A percentile compares a stretch with the other conserved stretches of the same genome.
These are phyloP conservation scores for Mythimna vitellina DNA, from an alignment of 2,888 invertebrate species.

Conservation along the genomic window DNA sequence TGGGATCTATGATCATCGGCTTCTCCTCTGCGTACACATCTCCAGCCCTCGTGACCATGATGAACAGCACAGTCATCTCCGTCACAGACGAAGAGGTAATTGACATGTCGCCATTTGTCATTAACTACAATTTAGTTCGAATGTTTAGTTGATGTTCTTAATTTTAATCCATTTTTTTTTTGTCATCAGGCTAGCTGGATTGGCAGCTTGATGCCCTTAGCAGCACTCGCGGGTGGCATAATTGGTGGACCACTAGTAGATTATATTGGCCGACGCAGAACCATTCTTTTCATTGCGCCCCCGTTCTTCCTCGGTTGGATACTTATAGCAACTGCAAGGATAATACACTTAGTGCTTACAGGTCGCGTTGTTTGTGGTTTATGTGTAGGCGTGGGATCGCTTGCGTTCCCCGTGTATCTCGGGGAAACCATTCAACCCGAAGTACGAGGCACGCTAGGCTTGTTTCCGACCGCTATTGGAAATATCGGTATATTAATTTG, in stretches of 20 bases:
- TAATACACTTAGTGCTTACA: slow-evolving; percentile 93
- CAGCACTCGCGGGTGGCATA: slow-evolving; percentile 96
- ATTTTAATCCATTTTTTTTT: slow-evolving; percentile 18
- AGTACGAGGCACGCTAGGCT: slow-evolving; percentile 96
- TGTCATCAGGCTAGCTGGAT: slow-evolving; percentile 95
- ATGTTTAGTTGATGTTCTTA: slow-evolving; percentile 8
- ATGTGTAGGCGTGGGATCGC: slow-evolving; percentile 96
- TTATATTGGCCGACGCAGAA: slow-evolving; percentile 95
- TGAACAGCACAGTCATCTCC: slow-evolving; percentile 89
- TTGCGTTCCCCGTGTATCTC: slow-evolving; percentile 97
- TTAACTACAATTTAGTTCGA: slow-evolving; percentile 17
- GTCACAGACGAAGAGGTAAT: slow-evolving; percentile 92
- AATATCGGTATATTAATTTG: slow-evolving; percentile 95
- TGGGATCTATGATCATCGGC: slow-evolving; percentile 97
- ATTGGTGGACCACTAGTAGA: slow-evolving; percentile 96
- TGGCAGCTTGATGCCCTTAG: slow-evolving; percentile 96
- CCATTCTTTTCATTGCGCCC: slow-evolving; percentile 94
- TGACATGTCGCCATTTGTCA: slow-evolving; percentile 15
- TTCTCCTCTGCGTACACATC: slow-evolving; percentile 97
- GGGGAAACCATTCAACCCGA: slow-evolving; percentile 98
- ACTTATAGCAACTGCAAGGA: slow-evolving; percentile 94
- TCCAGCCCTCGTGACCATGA: slow-evolving; percentile 95
- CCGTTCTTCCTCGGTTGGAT: slow-evolving; percentile 96
- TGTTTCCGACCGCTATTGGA: slow-evolving; percentile 96
- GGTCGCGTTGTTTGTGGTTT: slow-evolving; percentile 96